Percentiles rank a stretch among this genome's conserved stretches.
Conservation (phyloP, 1,140 invertebrate genomes). For the Hylaeus volcanicus region DNA sequence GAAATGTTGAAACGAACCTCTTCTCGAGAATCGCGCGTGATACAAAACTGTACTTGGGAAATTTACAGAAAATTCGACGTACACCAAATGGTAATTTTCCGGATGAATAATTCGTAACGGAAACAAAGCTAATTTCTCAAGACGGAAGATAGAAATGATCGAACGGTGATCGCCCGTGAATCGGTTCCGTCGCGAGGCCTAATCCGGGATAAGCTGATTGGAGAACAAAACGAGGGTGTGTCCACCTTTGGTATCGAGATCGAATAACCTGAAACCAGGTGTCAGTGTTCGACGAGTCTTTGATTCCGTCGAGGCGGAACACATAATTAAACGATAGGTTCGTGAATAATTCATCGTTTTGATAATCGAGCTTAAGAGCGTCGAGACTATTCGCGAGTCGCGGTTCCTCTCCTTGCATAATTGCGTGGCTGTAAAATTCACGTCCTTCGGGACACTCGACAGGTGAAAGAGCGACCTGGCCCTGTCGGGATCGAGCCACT, state of each 20-base stretch:
- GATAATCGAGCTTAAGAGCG: conserved; percentile 17
- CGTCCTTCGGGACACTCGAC: conserved; percentile 15
- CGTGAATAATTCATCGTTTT: conserved; percentile 40
- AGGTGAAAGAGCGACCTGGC: conserved; percentile 24
- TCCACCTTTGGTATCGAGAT: conserved; percentile 46
- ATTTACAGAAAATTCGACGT: too few species aligned
- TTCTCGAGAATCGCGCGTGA: too few species aligned
- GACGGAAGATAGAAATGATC: background rate
- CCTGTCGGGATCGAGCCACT: conserved; percentile 13
- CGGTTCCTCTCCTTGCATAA: conserved; percentile 27
- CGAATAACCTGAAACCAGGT: background rate
- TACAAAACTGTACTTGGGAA: too few species aligned
- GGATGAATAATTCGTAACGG: too few species aligned
- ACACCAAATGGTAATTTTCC: too few species aligned
- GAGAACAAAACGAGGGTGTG: conserved; percentile 38
- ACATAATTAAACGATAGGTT: conserved; percentile 37
- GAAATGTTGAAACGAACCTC: too few species aligned
- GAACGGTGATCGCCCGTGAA: background rate
- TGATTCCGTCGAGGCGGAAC: background rate
- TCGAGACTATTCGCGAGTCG: background rate
- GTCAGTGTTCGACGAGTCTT: background rate
- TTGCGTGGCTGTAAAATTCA: conserved; percentile 37
- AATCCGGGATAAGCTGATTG: conserved; percentile 57
- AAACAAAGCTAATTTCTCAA: too few species aligned
- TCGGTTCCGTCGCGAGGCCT: background rate